Evolutionary conservation across 1,140 invertebrate genomes (phyloP), one percentile per base, ranked within the genome.

Genomic region (Galleria mellonella): DNA sequence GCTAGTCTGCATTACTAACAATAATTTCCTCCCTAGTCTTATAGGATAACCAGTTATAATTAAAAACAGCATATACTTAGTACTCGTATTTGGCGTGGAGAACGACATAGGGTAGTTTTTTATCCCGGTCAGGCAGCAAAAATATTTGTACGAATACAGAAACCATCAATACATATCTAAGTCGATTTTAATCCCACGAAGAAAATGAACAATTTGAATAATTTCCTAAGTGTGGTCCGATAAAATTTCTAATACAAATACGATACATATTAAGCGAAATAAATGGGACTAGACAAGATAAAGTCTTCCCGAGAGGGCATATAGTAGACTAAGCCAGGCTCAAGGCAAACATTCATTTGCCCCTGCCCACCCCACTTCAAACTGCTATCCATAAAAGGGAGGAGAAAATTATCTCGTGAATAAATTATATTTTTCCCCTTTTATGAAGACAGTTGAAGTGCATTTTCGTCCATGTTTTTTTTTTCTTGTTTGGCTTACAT

Each of bases 371-470:
- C 76, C 74, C 56, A 68, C 65, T 74, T 73, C 67, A 77, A 77
- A 72, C 70, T 68, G 56, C 57, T 56, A 52, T 59, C 68, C 58
- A 73, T 73, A 68, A 65, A 71, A 75, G 70, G 67, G 74, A 67
- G 68, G 68, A 84, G 78, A 79, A 81, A 84, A 84, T 84, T 84
- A 83, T 84, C 76, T 83, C 67, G 70, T 84, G 81, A 84, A 84
- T 84, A 85, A 85, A 85, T 85, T 83, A 85, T 83, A 82, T 79
- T 82, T 77, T 73, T 72, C 74, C 54, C 77, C 73, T 68, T 79
- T 82, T 75, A 83, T 83, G 75, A 85, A 83, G 76, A 82, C 73
- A 72, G 68, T 67, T 75, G 66, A 76, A 83, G 78, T 85, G 78
- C 81, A 82, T 85, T 85, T 81, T 75, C 68, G 69, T 70, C 72